Base-by-base conservation (phyloP, 2,888 invertebrate genomes). In the Creontiades dilutus region DNA sequence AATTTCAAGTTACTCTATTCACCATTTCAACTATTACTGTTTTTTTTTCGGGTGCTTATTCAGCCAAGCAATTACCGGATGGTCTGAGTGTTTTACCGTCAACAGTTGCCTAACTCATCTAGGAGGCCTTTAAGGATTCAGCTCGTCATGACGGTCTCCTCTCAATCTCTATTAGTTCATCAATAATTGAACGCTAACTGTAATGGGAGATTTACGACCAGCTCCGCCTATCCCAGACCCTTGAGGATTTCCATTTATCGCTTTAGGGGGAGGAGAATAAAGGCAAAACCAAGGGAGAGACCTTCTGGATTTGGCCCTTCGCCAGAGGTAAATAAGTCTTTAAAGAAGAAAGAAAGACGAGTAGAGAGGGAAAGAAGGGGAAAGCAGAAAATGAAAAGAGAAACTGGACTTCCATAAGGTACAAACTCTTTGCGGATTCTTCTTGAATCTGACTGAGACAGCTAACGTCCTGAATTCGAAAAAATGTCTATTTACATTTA, bases 131-230 rank as follows among this genome's bases (percentile, higher is more conserved):
- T 68, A 68, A 68, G 68, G 68, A 68, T 68, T 68, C 68, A 68
- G 37, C 37, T 37, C 68, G 68, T 27, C 68, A 23, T 68, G 68
- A 68, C 19, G 68, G 27, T 23, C 23, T 68, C 68, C 68, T 82
- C 82, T 82, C 52, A 82, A 82, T 82, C 82, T 82, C 82, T 82
- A 82, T 82, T 82, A 82, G 82, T 48, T 82, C 82, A 82, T 82
- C 82, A 82, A 82, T 82, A 82, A 82, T 82, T 68, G 82, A 82
- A 82, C 82, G 52, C 52, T 48, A 52, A 82, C 82, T 47, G 82
- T 14, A 27, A 23, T 4, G 82, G 47, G 52, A 82, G 82, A 82
- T 82, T 82, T 82, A 82, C 82, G 82, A 82, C 12, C 23, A 23
- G 82, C 27, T 82, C 47, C 16, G 47, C 82, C 82, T 27, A n/a